These are phyloP conservation scores for Saccostrea glomerata DNA, from an alignment of 1,140 invertebrate genomes.

Conservation along the genomic window DNA sequence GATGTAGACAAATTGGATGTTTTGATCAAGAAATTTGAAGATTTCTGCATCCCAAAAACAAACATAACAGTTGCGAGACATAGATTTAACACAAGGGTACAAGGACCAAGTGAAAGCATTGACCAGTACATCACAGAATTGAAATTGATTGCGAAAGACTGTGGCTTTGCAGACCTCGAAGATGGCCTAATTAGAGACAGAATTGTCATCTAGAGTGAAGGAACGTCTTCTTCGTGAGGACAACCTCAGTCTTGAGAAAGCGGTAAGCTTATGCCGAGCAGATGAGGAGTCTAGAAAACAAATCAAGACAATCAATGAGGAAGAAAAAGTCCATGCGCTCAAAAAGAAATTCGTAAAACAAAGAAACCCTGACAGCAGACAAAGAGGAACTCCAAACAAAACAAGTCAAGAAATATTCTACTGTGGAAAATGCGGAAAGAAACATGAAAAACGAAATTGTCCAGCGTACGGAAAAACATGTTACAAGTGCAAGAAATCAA, in stretches of 20 bases:
- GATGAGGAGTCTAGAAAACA: constrained; percentile 3
- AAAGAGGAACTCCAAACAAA: neutral
- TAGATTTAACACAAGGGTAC: constrained; percentile 42
- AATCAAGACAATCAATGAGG: neutral
- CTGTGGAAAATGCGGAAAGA: constrained; percentile 35
- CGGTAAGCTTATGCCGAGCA: neutral
- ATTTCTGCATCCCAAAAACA: neutral
- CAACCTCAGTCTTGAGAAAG: neutral
- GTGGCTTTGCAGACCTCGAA: neutral
- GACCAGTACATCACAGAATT: constrained; percentile 43
- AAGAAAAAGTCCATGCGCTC: neutral
- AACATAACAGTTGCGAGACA: too few species aligned
- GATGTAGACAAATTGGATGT: neutral
- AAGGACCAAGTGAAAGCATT: constrained; percentile 39
- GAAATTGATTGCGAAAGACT: constrained; percentile 29
- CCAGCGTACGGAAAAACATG: constrained; percentile 34
- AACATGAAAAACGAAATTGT: neutral
- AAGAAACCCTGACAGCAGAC: neutral
- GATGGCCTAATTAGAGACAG: constrained; percentile 30
- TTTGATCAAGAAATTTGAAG: neutral
- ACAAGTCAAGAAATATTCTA: neutral
- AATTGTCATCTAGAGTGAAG: constrained; percentile 3
- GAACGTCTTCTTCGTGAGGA: constrained; percentile 24
- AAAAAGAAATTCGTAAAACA: neutral
- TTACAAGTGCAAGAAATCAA: neutral